Percentiles rank a stretch among this genome's conserved stretches.
These are phyloP conservation scores for Aptenodytes forsteri DNA, from an alignment of 2,113 vertebrate species.

Conservation along the genomic window DNA sequence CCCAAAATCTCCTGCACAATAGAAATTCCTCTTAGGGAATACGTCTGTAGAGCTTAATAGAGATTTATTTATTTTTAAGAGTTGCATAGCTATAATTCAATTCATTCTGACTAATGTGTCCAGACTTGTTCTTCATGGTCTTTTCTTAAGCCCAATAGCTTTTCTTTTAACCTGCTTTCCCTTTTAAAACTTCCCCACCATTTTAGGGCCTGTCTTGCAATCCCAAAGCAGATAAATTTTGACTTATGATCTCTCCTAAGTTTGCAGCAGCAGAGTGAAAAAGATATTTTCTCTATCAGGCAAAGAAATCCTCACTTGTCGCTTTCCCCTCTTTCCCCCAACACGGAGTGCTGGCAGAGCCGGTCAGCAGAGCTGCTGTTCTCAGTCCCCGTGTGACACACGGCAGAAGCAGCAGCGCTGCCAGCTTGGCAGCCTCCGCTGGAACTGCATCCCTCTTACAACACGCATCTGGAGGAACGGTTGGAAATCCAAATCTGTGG, in stretches of 20 bases:
- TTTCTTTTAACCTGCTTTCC: background rate
- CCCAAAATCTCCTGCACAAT: background rate
- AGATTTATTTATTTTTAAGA: slow-evolving; percentile 20
- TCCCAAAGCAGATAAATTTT: background rate
- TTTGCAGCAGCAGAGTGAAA: background rate
- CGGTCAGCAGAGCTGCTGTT: background rate
- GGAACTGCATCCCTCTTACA: background rate
- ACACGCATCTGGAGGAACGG: background rate
- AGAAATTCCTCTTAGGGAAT: background rate
- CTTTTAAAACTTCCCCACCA: background rate
- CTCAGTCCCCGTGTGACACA: background rate
- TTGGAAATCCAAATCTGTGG: slow-evolving; percentile 6
- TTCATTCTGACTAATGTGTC: background rate
- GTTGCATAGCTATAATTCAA: background rate
- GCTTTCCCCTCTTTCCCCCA: background rate
- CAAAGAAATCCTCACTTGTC: background rate
- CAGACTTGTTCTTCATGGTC: background rate
- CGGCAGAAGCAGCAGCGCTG: background rate
- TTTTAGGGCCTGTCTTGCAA: background rate
- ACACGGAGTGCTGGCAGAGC: background rate
- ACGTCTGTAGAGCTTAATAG: background rate
- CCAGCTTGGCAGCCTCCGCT: background rate
- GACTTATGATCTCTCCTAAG: background rate
- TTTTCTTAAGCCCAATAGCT: background rate
- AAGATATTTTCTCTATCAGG: background rate